These are phyloP conservation scores for Molanna angustata DNA, from an alignment of 2,888 invertebrate species.

Conservation along the genomic window DNA sequence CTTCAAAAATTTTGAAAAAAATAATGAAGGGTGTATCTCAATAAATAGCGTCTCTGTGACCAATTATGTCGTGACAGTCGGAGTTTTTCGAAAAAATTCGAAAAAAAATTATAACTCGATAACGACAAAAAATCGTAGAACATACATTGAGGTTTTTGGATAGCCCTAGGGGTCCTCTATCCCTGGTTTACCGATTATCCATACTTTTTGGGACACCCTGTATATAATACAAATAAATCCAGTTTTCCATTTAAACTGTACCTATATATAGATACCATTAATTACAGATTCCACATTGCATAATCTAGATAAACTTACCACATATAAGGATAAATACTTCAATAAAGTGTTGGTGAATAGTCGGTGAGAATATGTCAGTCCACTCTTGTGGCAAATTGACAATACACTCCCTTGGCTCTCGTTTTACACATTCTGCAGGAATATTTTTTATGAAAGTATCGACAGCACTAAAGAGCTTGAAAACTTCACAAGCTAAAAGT, in stretches of 20 bases:
- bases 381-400: conserved; percentile 64
- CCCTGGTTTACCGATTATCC: too few species aligned
- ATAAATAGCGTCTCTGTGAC: too few species aligned
- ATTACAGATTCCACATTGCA: not conserved
- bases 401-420: conserved; percentile 40
- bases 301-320: conserved; percentile 37
- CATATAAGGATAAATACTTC: conserved; percentile 51
- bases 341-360: conserved; percentile 54
- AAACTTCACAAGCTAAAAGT: conserved; percentile 51
- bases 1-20: too few species aligned
- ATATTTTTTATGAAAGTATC: conserved; percentile 45
- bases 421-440: conserved; percentile 37
- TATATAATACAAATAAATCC: too few species aligned
- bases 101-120: too few species aligned
- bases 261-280: not conserved
- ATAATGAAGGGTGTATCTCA: too few species aligned
- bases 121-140: too few species aligned
- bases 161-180: too few species aligned
- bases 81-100: too few species aligned
- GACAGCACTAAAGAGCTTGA: conserved; percentile 51
- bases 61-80: too few species aligned
- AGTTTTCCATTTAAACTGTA: not conserved
- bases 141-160: too few species aligned
- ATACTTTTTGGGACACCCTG: too few species aligned
- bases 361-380: conserved; percentile 71